A percentile compares a stretch with the other conserved stretches of the same genome.
These are phyloP conservation scores for Loriculus beryllinus DNA, from an alignment of 2,797 vertebrate species.

Conservation along the genomic window DNA sequence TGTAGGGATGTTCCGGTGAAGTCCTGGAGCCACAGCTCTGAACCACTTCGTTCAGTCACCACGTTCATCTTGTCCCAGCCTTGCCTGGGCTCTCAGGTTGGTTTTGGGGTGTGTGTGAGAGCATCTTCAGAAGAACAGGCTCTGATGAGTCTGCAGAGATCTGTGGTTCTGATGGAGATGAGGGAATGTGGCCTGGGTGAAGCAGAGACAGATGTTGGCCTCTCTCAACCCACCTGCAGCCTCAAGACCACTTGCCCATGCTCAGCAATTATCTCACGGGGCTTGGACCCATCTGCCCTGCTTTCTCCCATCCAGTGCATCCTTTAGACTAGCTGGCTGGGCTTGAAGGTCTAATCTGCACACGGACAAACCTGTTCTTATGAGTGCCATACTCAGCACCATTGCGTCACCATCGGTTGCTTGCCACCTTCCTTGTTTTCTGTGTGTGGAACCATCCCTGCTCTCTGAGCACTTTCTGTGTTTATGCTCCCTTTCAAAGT, in stretches of 20 bases:
- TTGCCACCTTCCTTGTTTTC: background rate
- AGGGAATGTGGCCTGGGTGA: background rate
- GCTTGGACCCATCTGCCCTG: background rate
- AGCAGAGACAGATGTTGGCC: constrained; percentile 31
- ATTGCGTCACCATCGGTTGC: accelerated
- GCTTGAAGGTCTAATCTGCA: background rate
- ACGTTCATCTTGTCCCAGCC: background rate
- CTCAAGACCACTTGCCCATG: background rate
- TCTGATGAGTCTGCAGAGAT: background rate
- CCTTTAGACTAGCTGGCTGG: background rate
- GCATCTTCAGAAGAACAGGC: constrained; percentile 1
- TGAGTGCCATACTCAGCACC: background rate
- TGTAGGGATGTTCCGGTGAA: background rate
- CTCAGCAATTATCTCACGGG: background rate
- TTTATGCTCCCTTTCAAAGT: background rate
- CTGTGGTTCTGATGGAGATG: background rate
- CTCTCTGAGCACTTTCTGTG: background rate
- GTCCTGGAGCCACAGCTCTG: background rate
- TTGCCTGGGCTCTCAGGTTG: background rate
- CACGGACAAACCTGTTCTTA: background rate
- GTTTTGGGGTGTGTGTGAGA: background rate
- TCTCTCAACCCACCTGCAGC: constrained; percentile 8
- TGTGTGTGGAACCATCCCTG: background rate
- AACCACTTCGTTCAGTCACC: background rate
- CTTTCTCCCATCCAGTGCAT: background rate